Percentiles rank a stretch among this genome's conserved stretches.
phyloP scores from a whole-genome alignment of 2,113 vertebrate genomes.

The Tupaia tana region DNA sequence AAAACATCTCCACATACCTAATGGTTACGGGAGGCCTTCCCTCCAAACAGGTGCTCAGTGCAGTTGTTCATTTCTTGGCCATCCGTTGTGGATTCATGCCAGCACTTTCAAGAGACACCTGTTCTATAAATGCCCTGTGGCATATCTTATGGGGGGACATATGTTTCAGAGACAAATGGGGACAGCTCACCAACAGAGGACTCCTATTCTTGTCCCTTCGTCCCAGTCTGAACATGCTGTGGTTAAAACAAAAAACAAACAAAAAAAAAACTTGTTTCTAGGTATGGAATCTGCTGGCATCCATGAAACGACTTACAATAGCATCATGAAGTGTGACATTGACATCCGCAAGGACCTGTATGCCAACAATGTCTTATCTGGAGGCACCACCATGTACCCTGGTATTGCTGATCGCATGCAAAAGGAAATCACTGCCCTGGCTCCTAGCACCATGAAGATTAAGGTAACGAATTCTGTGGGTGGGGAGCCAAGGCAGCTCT shows the following conservation, averaged over 20 bases:
- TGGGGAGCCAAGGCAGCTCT: neutral
- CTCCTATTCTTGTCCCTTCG: neutral
- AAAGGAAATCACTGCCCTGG: constrained; percentile 95
- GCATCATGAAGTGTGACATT: constrained; percentile 98
- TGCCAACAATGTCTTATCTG: constrained; percentile 96
- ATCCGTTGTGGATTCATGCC: constrained; percentile 77
- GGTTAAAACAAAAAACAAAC: neutral
- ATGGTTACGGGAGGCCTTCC: constrained; percentile 35
- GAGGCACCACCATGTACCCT: constrained; percentile 96
- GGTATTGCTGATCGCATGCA: constrained; percentile 97
- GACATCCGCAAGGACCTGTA: constrained; percentile 97
- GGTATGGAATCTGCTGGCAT: constrained; percentile 97
- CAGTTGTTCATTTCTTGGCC: constrained; percentile 85
- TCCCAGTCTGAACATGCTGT: neutral
- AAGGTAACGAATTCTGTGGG: constrained; percentile 87
- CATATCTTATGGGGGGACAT: constrained; percentile 71
- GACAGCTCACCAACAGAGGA: constrained; percentile 3
- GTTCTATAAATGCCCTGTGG: constrained; percentile 77
- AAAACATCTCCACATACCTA: constrained; percentile 51
- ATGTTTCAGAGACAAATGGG: constrained; percentile 78
- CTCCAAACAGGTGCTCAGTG: constrained; percentile 57
- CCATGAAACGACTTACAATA: constrained; percentile 97
- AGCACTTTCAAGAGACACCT: constrained; percentile 83
- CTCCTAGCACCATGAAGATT: constrained; percentile 97
- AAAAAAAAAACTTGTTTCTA: constrained; percentile 70